phyloP scores from a whole-genome alignment of 1,140 invertebrate genomes.

The Eubasilissa regina region DNA sequence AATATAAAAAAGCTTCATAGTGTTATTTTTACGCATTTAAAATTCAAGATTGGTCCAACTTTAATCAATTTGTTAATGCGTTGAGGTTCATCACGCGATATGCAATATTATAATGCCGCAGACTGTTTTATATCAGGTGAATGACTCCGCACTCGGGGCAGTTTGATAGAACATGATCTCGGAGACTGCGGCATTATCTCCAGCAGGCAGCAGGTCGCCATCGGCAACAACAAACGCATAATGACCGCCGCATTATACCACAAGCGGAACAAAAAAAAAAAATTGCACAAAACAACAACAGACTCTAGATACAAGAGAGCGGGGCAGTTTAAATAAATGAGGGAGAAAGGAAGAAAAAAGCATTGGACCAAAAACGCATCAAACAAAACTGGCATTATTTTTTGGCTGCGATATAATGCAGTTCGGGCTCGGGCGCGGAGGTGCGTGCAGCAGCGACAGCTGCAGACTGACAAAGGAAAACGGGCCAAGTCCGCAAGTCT shows the following conservation, averaged over 20 bases:
- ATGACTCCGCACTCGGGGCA: constrained; percentile 24
- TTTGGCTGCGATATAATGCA: constrained; percentile 31
- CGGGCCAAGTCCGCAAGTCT: too few relatives aligned
- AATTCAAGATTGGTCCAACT: not conserved
- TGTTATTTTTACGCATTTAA: not conserved
- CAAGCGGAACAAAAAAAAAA: constrained; percentile 41
- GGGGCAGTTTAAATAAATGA: constrained; percentile 29
- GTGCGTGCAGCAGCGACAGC: constrained; percentile 37
- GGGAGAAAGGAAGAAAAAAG: constrained; percentile 37
- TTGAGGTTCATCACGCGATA: constrained; percentile 25
- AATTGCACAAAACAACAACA: constrained; percentile 37
- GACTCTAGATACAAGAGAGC: constrained; percentile 37
- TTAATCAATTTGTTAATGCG: not conserved
- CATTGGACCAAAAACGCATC: constrained; percentile 37
- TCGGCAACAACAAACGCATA: constrained; percentile 38
- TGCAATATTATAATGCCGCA: constrained; percentile 1
- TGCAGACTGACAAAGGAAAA: constrained; percentile 1
- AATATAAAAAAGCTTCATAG: not conserved
- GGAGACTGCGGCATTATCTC: constrained; percentile 15
- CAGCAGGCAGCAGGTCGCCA: constrained; percentile 28
- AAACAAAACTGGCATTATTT: constrained; percentile 44
- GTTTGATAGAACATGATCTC: constrained; percentile 41
- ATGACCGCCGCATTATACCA: constrained; percentile 41
- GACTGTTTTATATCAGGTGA: constrained; percentile 39
- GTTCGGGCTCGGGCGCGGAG: constrained; percentile 1